Conservation (phyloP, 2,113 vertebrate species). For the Notiomystis cincta region DNA sequence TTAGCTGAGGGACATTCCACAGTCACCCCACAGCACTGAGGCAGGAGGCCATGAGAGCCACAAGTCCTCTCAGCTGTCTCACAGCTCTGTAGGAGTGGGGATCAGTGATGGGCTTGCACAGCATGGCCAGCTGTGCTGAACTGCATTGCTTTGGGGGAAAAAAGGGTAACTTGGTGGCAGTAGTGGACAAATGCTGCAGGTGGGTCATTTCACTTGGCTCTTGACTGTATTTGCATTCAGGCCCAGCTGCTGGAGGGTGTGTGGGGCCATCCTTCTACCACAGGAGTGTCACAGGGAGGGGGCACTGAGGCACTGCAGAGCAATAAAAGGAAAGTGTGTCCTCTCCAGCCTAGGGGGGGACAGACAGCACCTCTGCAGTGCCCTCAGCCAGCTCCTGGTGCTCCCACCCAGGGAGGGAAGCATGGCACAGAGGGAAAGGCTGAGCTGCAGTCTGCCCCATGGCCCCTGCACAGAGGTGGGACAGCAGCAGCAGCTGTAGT, state of each 20-base stretch:
- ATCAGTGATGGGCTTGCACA: neutral
- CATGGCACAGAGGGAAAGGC: neutral
- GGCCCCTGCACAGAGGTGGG: neutral
- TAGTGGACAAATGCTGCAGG: neutral
- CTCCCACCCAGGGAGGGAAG: neutral
- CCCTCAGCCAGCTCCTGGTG: neutral
- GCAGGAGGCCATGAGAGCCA: neutral
- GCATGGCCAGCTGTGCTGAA: neutral
- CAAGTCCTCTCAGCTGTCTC: neutral
- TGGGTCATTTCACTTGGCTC: neutral
- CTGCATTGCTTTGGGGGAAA: neutral
- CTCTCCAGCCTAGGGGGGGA: neutral
- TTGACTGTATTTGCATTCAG: neutral
- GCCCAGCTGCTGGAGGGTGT: neutral
- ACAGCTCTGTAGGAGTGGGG: neutral
- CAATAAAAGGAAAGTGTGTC: neutral
- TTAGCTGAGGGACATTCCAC: neutral
- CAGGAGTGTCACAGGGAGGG: neutral
- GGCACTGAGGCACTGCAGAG: neutral
- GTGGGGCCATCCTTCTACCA: neutral
- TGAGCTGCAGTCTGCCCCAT: neutral
- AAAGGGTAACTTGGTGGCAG: neutral
- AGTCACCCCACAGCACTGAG: neutral
- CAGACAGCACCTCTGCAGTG: neutral
- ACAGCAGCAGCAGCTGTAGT: neutral